Evolutionary conservation across 2,113 vertebrate species (phyloP), one percentile per base, ranked within the genome.

Genomic region (Kryptolebias marmoratus): DNA sequence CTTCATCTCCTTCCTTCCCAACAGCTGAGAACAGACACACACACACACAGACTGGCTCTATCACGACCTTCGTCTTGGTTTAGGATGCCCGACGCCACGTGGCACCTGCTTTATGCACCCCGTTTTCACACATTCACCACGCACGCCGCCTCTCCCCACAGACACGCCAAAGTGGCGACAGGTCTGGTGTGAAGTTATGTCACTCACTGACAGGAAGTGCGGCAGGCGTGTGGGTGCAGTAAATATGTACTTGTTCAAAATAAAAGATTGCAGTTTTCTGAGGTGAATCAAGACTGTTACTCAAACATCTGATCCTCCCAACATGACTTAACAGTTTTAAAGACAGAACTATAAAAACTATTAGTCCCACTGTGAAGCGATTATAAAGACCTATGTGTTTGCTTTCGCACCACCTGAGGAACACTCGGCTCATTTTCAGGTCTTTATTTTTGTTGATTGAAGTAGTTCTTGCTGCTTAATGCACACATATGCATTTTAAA

Each of bases 21-120:
- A 81, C 90, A 90, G 82, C 85, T 88, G 82, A 82, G 57, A 74
- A 76, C 68, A 83, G 73, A 87, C 55, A 85, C 77, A 83, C 64
- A 31, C 64, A 28, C 79, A 80, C 64, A 83, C 80, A 80, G 59
- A 64, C 78, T 77, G 39, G 22, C 59, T 2, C 22, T 22, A 22
- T 22, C 22, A 22, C 22, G 22, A 22, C 0, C 59, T 71, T 78
- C 3, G 16, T 50, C 80, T 73, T 27, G 53, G 83, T 30, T 90
- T 67, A 83, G 39, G 71, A 78, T 80, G 63, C 73, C 71, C 47
- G 14, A n/a, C 0, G 75, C 85, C 86, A 86, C 82, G 84, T 83
- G 83, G 79, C 84, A 83, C 72, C 48, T 56, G 85, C 83, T 80
- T 18, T 47, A 53, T 68, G 45, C 49, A 57, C 39, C 74, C 62